These are phyloP conservation scores for Hypsibius dujardini DNA, from an alignment of 1,140 invertebrate species.

Conservation along the genomic window DNA sequence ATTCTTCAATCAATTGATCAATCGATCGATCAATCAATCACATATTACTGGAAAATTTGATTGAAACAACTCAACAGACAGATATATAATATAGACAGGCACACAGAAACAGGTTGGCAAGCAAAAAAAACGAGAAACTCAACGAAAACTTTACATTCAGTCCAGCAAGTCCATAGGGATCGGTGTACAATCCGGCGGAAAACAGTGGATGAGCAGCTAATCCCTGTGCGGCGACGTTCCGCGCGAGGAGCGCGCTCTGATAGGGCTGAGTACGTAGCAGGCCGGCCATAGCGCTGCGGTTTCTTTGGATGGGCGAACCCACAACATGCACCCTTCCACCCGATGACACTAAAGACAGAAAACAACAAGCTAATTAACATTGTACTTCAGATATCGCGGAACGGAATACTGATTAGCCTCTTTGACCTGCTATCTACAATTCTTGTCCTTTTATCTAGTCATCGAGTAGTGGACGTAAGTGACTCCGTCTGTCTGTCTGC, in stretches of 20 bases:
- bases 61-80: not conserved
- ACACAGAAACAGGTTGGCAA: not conserved
- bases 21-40: no score
- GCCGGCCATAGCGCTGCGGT: not conserved
- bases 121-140: not conserved
- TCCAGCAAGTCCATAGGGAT: constrained; percentile 5
- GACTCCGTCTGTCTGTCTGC: no score
- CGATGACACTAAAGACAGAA: no score
- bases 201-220: not conserved
- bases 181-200: not conserved
- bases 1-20: no score
- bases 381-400: no score
- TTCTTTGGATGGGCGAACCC: not conserved
- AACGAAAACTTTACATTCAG: not conserved
- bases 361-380: no score
- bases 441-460: no score
- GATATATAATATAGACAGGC: not conserved
- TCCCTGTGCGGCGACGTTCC: not conserved
- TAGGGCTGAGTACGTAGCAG: constrained; percentile 5
- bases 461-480: no score
- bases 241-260: not conserved
- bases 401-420: no score
- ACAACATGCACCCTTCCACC: not conserved
- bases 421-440: no score
- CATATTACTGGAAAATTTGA: not conserved